Conservation (phyloP, 1,140 invertebrate species). For the Drosophila ohnishii region DNA sequence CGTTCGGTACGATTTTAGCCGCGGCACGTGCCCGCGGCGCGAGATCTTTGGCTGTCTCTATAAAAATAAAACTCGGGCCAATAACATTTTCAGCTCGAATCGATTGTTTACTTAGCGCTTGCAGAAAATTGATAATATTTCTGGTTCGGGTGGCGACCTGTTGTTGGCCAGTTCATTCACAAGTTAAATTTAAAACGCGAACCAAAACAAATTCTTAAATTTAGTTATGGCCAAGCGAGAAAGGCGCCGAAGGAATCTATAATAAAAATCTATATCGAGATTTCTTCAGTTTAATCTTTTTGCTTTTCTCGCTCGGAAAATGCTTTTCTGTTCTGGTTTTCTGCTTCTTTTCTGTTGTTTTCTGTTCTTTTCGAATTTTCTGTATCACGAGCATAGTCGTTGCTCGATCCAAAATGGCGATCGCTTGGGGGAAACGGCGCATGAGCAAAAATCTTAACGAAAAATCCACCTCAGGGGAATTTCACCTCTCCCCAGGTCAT, state of each 20-base stretch:
- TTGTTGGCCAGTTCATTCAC: constrained; percentile 60
- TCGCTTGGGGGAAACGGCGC: constrained; percentile 15
- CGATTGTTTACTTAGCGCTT: constrained; percentile 66
- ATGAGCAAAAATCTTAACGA: constrained; percentile 37
- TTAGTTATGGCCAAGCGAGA: constrained; percentile 71
- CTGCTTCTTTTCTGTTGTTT: neutral
- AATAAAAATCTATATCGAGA: constrained; percentile 59
- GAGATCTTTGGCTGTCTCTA: constrained; percentile 41
- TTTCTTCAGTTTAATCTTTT: constrained; percentile 11
- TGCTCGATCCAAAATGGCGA: constrained; percentile 46
- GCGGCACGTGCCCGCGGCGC: constrained; percentile 62
- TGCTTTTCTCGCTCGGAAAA: constrained; percentile 5
- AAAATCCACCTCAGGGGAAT: constrained; percentile 31
- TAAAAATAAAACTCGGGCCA: constrained; percentile 66
- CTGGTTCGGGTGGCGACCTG: constrained; percentile 35
- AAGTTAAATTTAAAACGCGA: constrained; percentile 75
- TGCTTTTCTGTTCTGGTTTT: constrained; percentile 2
- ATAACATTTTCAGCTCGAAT: constrained; percentile 54
- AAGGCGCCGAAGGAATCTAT: constrained; percentile 48
- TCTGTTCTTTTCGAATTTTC: constrained; percentile 9
- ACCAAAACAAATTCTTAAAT: constrained; percentile 80
- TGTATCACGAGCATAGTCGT: constrained; percentile 6
- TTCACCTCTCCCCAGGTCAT: constrained; percentile 14
- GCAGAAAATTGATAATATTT: constrained; percentile 70
- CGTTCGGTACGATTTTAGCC: constrained; percentile 54